Percentiles rank a stretch among this genome's conserved stretches.
These are phyloP conservation scores for Xenopus laevis DNA, from an alignment of 2,113 vertebrate genomes.

Conservation along the genomic window DNA sequence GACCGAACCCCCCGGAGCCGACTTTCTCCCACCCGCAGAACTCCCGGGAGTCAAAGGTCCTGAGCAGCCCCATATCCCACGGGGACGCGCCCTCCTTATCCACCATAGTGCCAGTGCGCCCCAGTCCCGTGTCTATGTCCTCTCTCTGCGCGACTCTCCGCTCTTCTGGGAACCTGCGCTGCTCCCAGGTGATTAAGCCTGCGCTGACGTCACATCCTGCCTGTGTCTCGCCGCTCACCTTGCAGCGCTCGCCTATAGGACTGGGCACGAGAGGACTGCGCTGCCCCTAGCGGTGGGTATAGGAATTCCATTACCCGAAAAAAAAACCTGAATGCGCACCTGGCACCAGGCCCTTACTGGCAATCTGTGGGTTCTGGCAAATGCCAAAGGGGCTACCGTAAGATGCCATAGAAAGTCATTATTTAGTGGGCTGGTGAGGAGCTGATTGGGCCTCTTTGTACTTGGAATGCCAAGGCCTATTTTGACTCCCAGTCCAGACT, in stretches of 20 bases:
- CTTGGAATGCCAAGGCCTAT: too few relatives aligned
- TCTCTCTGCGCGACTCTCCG: conserved; percentile 63
- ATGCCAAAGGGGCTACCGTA: too few relatives aligned
- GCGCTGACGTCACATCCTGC: conserved; percentile 71
- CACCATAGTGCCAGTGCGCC: conserved; percentile 59
- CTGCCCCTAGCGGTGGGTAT: not conserved
- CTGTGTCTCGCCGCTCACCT: not conserved
- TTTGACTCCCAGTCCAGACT: too few relatives aligned
- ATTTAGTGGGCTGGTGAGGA: too few relatives aligned
- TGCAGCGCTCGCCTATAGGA: not conserved
- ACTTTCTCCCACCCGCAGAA: conserved; percentile 93
- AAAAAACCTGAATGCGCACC: too few relatives aligned
- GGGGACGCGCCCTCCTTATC: conserved; percentile 70
- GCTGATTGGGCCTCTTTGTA: too few relatives aligned
- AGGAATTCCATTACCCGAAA: too few relatives aligned
- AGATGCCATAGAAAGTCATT: too few relatives aligned
- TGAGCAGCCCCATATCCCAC: conserved; percentile 84
- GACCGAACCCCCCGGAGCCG: conserved; percentile 90
- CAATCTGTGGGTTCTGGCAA: too few relatives aligned
- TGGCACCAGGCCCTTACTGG: too few relatives aligned
- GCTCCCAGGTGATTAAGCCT: conserved; percentile 69
- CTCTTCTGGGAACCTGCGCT: conserved; percentile 49
- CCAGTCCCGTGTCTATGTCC: conserved; percentile 39
- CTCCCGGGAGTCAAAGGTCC: conserved; percentile 82
- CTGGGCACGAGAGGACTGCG: not conserved